Percentiles rank a stretch among this genome's conserved stretches.
Evolutionary conservation across 1,140 invertebrate genomes (phyloP).

Genomic region (Temnothorax longispinosus): DNA sequence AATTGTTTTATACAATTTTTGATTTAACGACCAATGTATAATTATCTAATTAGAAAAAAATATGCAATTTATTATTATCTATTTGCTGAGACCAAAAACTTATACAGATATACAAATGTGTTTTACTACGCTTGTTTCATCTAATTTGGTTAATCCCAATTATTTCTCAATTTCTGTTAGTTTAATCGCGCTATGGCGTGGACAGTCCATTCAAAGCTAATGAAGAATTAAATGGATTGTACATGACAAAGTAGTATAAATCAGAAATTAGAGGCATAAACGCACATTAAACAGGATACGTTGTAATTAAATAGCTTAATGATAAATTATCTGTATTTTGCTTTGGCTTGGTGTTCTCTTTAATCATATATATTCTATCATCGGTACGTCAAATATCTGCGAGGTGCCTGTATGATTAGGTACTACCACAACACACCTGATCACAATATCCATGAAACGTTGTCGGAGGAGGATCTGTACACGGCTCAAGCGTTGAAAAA

Average conservation of each 20-base stretch:
- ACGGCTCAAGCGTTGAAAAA: constrained; percentile 43
- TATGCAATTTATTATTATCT: not conserved
- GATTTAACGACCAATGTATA: not conserved
- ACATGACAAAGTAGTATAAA: constrained; percentile 42
- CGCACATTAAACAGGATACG: not conserved
- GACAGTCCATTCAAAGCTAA: constrained; percentile 51
- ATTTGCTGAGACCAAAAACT: not conserved
- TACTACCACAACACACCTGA: constrained; percentile 47
- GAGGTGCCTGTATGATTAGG: constrained; percentile 33
- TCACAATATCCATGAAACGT: constrained; percentile 60
- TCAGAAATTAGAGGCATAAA: constrained; percentile 38
- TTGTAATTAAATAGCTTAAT: constrained; percentile 46
- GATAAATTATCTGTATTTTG: constrained; percentile 51
- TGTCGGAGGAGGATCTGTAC: constrained; percentile 67
- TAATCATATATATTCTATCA: constrained; percentile 35
- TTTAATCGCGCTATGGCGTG: constrained; percentile 10
- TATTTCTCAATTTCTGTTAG: constrained; percentile 21
- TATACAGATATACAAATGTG: not conserved
- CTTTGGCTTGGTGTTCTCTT: constrained; percentile 27
- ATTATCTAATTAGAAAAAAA: not conserved
- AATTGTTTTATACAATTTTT: not conserved
- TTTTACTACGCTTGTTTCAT: not conserved
- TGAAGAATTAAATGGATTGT: constrained; percentile 43
- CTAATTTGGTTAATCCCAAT: not conserved
- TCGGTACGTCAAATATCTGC: constrained; percentile 32